phyloP scores from a whole-genome alignment of 2,888 invertebrate genomes.

The Cheilosia variabilis region DNA sequence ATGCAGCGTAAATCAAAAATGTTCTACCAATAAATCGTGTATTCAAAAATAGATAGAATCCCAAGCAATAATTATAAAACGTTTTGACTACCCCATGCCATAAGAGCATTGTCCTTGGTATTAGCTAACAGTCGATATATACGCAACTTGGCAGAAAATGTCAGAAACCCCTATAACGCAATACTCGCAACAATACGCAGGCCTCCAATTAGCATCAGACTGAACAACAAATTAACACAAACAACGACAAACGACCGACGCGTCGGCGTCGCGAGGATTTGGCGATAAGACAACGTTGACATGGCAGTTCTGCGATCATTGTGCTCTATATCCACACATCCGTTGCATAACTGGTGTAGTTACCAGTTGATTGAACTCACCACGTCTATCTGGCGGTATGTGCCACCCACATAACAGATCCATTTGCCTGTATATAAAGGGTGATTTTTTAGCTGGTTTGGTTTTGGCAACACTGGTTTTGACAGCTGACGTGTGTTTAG shows the following conservation, averaged over 20 bases:
- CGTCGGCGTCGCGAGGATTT: background rate
- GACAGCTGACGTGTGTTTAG: too few relatives aligned
- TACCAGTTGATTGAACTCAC: slow-evolving; percentile 53
- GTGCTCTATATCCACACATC: slow-evolving; percentile 14
- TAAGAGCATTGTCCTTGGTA: too few relatives aligned
- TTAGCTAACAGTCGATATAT: too few relatives aligned
- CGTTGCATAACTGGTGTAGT: slow-evolving; percentile 16
- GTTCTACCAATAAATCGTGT: too few relatives aligned
- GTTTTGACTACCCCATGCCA: too few relatives aligned
- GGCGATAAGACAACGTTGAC: slow-evolving; percentile 51
- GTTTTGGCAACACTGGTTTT: too few relatives aligned
- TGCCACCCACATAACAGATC: background rate
- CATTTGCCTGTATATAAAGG: slow-evolving; percentile 20
- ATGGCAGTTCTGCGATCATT: slow-evolving; percentile 38
- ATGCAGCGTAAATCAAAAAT: too few relatives aligned
- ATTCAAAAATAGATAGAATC: too few relatives aligned
- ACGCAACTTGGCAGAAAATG: too few relatives aligned
- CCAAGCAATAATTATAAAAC: too few relatives aligned
- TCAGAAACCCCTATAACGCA: background rate
- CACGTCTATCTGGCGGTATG: background rate
- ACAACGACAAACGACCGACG: slow-evolving; percentile 16
- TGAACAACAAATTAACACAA: slow-evolving; percentile 45
- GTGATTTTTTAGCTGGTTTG: too few relatives aligned
- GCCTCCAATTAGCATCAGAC: slow-evolving; percentile 30
- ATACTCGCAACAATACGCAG: background rate